These are phyloP conservation scores for Ceratitis capitata DNA, from an alignment of 1,140 invertebrate genomes.

Conservation along the genomic window DNA sequence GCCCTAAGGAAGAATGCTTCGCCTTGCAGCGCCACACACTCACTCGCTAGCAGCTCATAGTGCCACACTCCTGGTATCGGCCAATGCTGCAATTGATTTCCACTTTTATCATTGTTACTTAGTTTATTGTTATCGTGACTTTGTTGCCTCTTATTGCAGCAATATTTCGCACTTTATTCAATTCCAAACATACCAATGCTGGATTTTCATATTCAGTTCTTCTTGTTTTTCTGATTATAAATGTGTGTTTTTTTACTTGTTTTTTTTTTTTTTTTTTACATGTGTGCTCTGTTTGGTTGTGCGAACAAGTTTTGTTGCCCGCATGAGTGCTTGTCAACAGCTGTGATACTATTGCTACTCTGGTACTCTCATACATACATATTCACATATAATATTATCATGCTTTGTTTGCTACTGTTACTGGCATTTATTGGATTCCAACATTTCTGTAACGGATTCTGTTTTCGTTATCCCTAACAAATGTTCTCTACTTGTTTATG, in stretches of 20 bases:
- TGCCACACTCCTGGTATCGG: not conserved
- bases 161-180: not conserved
- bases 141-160: not conserved
- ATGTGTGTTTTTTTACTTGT: no score
- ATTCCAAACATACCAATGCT: not conserved
- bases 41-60: not conserved
- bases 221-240: no score
- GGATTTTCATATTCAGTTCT: not conserved
- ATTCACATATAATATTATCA: not conserved
- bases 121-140: not conserved
- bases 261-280: not conserved
- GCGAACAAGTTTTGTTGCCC: not conserved
- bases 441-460: constrained; percentile 36
- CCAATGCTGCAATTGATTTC: constrained; percentile 22
- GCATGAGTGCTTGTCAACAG: not conserved
- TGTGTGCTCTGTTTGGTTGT: no score
- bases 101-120: constrained; percentile 22
- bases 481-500: constrained; percentile 21
- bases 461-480: constrained; percentile 31
- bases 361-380: no score
- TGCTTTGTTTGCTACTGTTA: not conserved
- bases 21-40: no score
- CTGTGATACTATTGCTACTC: not conserved
- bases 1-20: no score
- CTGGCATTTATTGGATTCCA: constrained; percentile 21